A percentile compares a stretch with the other conserved stretches of the same genome.
Conservation (phyloP, 2,888 invertebrate genomes). For the Keiferia lycopersicella region DNA sequence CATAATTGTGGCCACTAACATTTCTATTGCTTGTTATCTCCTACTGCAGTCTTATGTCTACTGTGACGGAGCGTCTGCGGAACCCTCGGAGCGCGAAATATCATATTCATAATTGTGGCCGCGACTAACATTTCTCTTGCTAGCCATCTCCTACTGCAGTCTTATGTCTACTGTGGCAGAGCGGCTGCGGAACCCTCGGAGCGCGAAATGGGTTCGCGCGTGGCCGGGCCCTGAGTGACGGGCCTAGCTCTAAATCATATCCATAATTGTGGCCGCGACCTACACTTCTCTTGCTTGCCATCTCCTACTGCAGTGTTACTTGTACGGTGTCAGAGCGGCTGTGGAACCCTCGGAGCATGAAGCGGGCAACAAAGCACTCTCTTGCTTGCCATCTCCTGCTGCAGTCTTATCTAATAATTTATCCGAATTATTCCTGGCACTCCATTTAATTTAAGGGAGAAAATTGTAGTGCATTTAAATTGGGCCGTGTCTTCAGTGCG, state of each 20-base stretch:
- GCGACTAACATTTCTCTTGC: no score
- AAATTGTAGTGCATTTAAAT: not conserved
- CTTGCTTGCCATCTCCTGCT: no score
- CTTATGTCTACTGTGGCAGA: not conserved
- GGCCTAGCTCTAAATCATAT: slow-evolving; percentile 2
- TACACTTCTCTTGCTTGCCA: no score
- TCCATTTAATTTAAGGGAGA: not conserved
- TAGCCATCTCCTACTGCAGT: no score
- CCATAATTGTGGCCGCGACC: not conserved
- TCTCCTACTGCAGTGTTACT: no score
- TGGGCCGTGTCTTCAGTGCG: not conserved
- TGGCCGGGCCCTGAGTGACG: slow-evolving; percentile 14
- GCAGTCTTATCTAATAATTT: no score
- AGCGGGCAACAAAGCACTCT: no score
- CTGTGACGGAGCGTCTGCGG: not conserved
- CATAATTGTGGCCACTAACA: not conserved
- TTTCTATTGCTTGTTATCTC: no score
- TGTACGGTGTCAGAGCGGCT: no score
- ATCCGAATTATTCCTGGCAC: slow-evolving; percentile 1
- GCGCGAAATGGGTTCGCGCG: slow-evolving; percentile 25
- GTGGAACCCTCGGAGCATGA: no score
- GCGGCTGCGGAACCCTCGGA: not conserved
- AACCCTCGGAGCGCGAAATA: slow-evolving; percentile 23
- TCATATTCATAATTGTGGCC: not conserved
- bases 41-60: no score